phyloP scores from a whole-genome alignment of 1,140 invertebrate species.

The Colletes gigas region DNA sequence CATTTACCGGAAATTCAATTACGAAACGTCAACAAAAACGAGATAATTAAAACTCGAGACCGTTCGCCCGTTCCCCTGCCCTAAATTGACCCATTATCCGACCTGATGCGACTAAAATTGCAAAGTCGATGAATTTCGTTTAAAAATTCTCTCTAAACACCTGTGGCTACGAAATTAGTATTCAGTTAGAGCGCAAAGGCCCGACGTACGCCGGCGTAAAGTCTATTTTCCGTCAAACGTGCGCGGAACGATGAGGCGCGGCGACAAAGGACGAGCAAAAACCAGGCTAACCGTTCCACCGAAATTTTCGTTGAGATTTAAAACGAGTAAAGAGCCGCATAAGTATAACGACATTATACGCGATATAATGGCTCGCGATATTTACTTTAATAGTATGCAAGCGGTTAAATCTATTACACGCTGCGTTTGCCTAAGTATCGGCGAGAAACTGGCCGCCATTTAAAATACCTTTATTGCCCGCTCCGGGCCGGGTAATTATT shows the following conservation, averaged over 20 bases:
- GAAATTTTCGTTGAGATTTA: neutral
- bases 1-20: neutral
- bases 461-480: slow-evolving; percentile 20
- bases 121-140: neutral
- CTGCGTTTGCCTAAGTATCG: slow-evolving; percentile 22
- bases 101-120: neutral
- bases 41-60: neutral
- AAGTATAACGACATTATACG: neutral
- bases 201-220: too few species aligned
- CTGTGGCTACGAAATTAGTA: neutral
- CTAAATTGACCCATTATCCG: too few species aligned
- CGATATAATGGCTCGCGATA: slow-evolving; percentile 1
- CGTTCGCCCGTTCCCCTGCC: too few species aligned
- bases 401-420: slow-evolving; percentile 19
- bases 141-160: neutral
- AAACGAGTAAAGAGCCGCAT: slow-evolving; percentile 1
- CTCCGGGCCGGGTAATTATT: slow-evolving; percentile 26
- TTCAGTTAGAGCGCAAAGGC: neutral
- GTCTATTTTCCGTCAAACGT: neutral
- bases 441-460: neutral
- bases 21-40: neutral
- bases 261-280: neutral
- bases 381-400: neutral
- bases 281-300: neutral
- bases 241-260: too few species aligned